A percentile compares a stretch with the other conserved stretches of the same genome.
Evolutionary conservation across 2,888 invertebrate genomes (phyloP).

Genomic region (Acleris sparsana): DNA sequence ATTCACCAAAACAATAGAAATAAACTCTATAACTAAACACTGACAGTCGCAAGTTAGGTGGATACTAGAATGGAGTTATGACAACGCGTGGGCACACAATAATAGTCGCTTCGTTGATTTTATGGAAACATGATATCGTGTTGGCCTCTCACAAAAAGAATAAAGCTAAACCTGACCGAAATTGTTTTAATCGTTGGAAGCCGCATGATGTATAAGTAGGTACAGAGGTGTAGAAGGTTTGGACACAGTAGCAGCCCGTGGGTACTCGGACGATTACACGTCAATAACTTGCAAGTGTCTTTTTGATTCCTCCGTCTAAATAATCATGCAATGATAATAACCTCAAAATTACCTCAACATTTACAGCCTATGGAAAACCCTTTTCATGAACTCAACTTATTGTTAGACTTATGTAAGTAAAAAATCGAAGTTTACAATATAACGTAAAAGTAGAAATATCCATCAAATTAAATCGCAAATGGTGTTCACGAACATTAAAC

Average conservation of each 20-base stretch:
- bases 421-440: no score
- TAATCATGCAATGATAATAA: no score
- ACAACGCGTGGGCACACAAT: slow-evolving; percentile 63
- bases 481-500: no score
- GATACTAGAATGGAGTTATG: slow-evolving; percentile 48
- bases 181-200: slow-evolving; percentile 82
- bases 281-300: slow-evolving; percentile 1
- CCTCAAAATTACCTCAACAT: no score
- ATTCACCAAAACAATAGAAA: slow-evolving; percentile 36
- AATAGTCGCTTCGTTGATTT: slow-evolving; percentile 82
- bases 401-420: no score
- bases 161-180: slow-evolving; percentile 74
- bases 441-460: no score
- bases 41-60: slow-evolving; percentile 46
- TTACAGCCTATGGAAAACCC: no score
- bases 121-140: slow-evolving; percentile 82
- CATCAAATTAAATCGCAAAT: no score
- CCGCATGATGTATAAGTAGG: slow-evolving; percentile 57
- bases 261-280: slow-evolving; percentile 10
- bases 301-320: no score
- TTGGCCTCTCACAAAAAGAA: slow-evolving; percentile 80
- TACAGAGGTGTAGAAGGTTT: slow-evolving; percentile 39
- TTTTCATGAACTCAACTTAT: no score
- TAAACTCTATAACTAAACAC: slow-evolving; percentile 38
- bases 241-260: slow-evolving; percentile 5